Evolutionary conservation across 2,888 invertebrate genomes (phyloP).

Genomic region (Tenodera sinensis): DNA sequence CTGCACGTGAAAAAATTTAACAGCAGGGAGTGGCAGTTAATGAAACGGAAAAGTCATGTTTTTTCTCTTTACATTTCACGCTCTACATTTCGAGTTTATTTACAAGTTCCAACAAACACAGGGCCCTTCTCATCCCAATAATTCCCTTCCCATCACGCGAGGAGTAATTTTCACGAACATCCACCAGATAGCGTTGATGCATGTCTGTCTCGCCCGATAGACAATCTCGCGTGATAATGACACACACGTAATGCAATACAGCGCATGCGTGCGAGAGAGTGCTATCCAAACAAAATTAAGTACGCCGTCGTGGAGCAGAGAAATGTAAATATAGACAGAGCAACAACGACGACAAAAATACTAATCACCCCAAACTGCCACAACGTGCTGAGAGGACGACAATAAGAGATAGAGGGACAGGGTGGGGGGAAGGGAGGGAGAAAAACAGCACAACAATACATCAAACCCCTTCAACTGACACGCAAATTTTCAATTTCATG

Average conservation of each 20-base stretch:
- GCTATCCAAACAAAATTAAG: neutral
- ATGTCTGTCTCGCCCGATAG: neutral
- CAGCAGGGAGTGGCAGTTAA: neutral
- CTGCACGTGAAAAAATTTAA: neutral
- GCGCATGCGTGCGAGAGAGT: neutral
- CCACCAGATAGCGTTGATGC: neutral
- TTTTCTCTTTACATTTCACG: neutral
- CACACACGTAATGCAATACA: neutral
- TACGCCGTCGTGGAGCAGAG: neutral
- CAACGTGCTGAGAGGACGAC: neutral
- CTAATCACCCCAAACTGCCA: neutral
- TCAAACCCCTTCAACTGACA: neutral
- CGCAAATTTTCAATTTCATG: conserved; percentile 9
- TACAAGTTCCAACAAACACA: neutral
- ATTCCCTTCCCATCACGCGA: neutral
- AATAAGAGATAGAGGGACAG: too few relatives aligned
- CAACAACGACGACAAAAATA: neutral
- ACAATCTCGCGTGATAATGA: neutral
- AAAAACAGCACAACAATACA: neutral
- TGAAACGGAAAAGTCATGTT: neutral
- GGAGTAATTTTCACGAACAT: neutral
- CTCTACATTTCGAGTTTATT: neutral
- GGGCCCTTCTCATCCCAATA: neutral
- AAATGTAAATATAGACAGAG: neutral
- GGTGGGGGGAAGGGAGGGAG: too few relatives aligned